These are phyloP conservation scores for Hydrotaea diabolus DNA, from an alignment of 2,888 invertebrate species.

Conservation along the genomic window DNA sequence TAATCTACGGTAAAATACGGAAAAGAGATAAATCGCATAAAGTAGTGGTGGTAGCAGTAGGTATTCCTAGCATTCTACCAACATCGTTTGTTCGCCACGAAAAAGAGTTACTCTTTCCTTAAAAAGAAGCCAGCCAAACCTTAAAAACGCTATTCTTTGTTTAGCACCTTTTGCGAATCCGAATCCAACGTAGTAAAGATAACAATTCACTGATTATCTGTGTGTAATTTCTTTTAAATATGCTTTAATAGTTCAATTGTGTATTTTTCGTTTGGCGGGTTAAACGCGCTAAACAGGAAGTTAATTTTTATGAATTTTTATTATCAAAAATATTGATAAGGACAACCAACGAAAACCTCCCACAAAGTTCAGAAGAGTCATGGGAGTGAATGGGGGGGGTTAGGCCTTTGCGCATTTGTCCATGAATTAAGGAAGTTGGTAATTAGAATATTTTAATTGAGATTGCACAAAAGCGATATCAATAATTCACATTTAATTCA, in stretches of 20 bases:
- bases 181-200: too few relatives aligned
- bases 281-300: slow-evolving; percentile 15
- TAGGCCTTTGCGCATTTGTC: background rate
- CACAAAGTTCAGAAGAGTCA: background rate
- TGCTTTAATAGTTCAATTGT: slow-evolving; percentile 42
- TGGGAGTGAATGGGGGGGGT: too few relatives aligned
- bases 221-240: slow-evolving; percentile 38
- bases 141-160: slow-evolving; percentile 48
- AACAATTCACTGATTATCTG: slow-evolving; percentile 20
- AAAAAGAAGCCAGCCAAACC: slow-evolving; percentile 63
- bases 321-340: slow-evolving; percentile 24
- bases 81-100: slow-evolving; percentile 9
- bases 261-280: background rate
- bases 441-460: slow-evolving; percentile 13
- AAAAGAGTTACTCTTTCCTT: slow-evolving; percentile 12
- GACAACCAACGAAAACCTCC: background rate
- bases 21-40: slow-evolving; percentile 60
- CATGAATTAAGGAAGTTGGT: background rate
- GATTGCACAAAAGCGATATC: slow-evolving; percentile 19
- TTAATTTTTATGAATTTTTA: slow-evolving; percentile 36
- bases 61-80: slow-evolving; percentile 37
- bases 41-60: too few relatives aligned
- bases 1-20: slow-evolving; percentile 61
- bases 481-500: slow-evolving; percentile 19
- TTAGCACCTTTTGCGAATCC: background rate